Conservation (phyloP, 2,113 vertebrate species). For the Bufo bufo region DNA sequence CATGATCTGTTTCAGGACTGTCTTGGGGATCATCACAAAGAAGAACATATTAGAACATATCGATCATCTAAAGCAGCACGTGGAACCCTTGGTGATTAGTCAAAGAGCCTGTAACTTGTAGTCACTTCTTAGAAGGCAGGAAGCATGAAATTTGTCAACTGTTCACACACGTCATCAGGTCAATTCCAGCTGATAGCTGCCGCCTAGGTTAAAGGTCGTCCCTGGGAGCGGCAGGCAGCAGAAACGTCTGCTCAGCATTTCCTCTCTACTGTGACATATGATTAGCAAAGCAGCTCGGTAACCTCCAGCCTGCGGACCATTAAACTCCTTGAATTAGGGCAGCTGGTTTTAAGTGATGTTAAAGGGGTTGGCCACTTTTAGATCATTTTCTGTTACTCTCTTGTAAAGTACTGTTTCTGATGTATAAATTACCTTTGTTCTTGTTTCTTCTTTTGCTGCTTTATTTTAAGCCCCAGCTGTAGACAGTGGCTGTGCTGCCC, state of each 20-base stretch:
- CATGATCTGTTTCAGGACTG: constrained; percentile 99
- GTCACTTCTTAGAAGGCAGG: constrained; percentile 78
- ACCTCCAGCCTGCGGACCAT: background rate
- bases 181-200: constrained; percentile 58
- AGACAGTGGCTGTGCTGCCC: too few relatives aligned
- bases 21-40: constrained; percentile 99
- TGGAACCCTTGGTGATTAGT: constrained; percentile 97
- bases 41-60: constrained; percentile 99
- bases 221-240: background rate
- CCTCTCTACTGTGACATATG: background rate
- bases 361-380: too few relatives aligned
- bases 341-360: background rate
- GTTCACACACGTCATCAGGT: constrained; percentile 66
- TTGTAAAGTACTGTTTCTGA: too few relatives aligned
- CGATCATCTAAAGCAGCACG: constrained; percentile 97
- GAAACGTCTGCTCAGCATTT: background rate
- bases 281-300: background rate
- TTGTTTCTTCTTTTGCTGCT: too few relatives aligned
- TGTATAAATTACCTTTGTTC: too few relatives aligned
- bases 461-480: too few relatives aligned
- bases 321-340: background rate
- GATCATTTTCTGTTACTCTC: too few relatives aligned
- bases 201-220: background rate
- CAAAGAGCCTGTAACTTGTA: constrained; percentile 84
- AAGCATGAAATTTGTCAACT: constrained; percentile 92